phyloP scores from a whole-genome alignment of 2,888 invertebrate species.

The Limnephilus auricula region DNA sequence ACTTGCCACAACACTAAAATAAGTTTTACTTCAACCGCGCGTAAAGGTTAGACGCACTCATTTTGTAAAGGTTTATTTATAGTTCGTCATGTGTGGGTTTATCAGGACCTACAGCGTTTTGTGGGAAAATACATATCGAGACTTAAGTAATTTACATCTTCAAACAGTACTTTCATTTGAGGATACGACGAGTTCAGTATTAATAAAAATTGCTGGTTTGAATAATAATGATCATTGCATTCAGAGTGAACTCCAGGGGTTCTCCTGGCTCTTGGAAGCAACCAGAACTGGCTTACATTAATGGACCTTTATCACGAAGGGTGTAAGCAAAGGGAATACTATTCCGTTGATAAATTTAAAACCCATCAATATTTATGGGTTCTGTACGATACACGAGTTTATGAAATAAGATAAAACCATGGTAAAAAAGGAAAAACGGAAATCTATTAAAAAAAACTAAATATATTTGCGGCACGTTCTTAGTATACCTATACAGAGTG shows the following conservation, averaged over 20 bases:
- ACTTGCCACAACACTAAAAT: too few relatives aligned
- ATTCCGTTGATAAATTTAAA: neutral
- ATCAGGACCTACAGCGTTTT: neutral
- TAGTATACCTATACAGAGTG: too few relatives aligned
- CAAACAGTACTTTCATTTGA: neutral
- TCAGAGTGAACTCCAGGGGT: conserved; percentile 25
- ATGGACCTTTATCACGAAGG: conserved; percentile 27
- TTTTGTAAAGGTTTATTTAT: too few relatives aligned
- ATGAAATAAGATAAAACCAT: neutral
- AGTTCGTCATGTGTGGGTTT: neutral
- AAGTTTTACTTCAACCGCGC: too few relatives aligned
- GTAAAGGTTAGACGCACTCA: too few relatives aligned
- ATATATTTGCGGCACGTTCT: too few relatives aligned
- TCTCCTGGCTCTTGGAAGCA: neutral
- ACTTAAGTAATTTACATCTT: neutral
- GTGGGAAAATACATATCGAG: too few relatives aligned
- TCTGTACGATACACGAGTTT: neutral
- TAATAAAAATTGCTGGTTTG: conserved; percentile 2
- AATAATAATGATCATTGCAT: conserved; percentile 20
- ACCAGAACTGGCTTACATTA: neutral
- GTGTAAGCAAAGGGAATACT: neutral
- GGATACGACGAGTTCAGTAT: neutral
- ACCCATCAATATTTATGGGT: neutral
- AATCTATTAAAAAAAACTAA: too few relatives aligned
- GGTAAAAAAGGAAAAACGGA: neutral